Percentiles rank a stretch among this genome's conserved stretches.
phyloP scores from a whole-genome alignment of 1,140 invertebrate genomes.

The Drosophila punjabiensis region DNA sequence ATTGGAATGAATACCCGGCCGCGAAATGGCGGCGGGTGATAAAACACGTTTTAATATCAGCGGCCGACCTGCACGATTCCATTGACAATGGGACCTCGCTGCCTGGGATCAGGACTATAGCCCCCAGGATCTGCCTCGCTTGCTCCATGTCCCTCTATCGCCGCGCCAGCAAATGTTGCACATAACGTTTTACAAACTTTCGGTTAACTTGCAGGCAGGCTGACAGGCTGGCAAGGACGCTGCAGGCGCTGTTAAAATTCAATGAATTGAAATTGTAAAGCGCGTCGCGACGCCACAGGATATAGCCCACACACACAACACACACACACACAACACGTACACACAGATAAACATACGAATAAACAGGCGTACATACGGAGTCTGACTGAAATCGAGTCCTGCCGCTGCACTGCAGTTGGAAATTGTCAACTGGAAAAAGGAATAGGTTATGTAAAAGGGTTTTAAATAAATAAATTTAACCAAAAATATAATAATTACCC shows the following conservation, averaged over 20 bases:
- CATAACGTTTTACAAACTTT: slow-evolving; percentile 81
- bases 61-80: slow-evolving; percentile 43
- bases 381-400: slow-evolving; percentile 26
- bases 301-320: slow-evolving; percentile 43
- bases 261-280: slow-evolving; percentile 85
- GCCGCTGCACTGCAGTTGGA: slow-evolving; percentile 7
- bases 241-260: slow-evolving; percentile 83
- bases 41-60: slow-evolving; percentile 84
- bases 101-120: slow-evolving; percentile 39
- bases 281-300: slow-evolving; percentile 64
- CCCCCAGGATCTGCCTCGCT: slow-evolving; percentile 15
- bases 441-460: too few species aligned
- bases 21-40: slow-evolving; percentile 83
- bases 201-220: slow-evolving; percentile 46
- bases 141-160: not conserved
- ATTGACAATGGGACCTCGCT: slow-evolving; percentile 59
- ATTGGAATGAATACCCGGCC: slow-evolving; percentile 80
- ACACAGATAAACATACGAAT: slow-evolving; percentile 23
- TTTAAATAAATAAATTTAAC: not conserved
- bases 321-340: slow-evolving; percentile 10
- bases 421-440: not conserved
- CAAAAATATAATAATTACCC: not conserved
- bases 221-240: slow-evolving; percentile 34
- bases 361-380: slow-evolving; percentile 21
- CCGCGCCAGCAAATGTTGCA: slow-evolving; percentile 67